Percentiles rank a stretch among this genome's conserved stretches.
These are phyloP conservation scores for Hyperoplus lanceolatus DNA, from an alignment of 2,797 vertebrate species.

Conservation along the genomic window DNA sequence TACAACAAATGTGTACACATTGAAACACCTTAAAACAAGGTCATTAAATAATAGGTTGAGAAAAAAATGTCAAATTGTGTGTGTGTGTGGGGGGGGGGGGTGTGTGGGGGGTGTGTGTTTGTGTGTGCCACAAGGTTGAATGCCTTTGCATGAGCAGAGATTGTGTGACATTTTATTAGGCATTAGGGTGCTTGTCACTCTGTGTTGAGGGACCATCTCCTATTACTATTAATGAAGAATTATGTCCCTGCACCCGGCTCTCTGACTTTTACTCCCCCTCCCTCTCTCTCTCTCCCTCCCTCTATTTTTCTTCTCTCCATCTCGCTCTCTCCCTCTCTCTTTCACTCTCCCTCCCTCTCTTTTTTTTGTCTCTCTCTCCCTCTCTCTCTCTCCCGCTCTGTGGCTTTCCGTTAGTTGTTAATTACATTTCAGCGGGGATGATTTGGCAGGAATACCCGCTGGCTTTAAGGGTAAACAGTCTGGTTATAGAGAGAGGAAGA, in stretches of 20 bases:
- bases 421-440: constrained; percentile 83
- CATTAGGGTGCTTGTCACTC: constrained; percentile 79
- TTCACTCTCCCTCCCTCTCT: constrained; percentile 6
- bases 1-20: not conserved
- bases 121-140: constrained; percentile 27
- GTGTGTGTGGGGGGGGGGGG: not conserved
- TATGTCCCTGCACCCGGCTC: constrained; percentile 49
- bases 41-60: not conserved
- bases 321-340: not conserved
- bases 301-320: constrained; percentile 9
- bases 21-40: constrained; percentile 2
- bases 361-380: constrained; percentile 2
- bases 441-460: constrained; percentile 76
- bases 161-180: constrained; percentile 71
- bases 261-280: not conserved
- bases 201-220: constrained; percentile 65
- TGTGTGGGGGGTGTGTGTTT: not conserved
- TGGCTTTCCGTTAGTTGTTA: constrained; percentile 74
- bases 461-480: constrained; percentile 77
- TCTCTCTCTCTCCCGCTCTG: constrained; percentile 28
- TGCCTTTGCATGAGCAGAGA: constrained; percentile 44
- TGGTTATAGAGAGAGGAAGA: constrained; percentile 58
- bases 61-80: constrained; percentile 15
- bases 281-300: not conserved
- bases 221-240: constrained; percentile 82